phyloP scores from a whole-genome alignment of 2,797 vertebrate genomes.

The Myotis pilosus region DNA sequence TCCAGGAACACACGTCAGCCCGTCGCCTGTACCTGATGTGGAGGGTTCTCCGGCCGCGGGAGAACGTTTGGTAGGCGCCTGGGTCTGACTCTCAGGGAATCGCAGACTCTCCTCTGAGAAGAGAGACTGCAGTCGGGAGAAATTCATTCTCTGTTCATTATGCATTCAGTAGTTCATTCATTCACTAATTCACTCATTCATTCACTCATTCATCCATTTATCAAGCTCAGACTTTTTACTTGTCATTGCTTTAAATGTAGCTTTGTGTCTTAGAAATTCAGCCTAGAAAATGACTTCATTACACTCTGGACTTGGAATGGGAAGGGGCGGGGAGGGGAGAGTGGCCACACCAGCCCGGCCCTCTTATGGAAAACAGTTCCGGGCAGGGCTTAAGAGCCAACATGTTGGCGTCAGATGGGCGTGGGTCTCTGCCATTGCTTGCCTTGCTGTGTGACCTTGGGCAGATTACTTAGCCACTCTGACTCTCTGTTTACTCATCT shows the following conservation, averaged over 20 bases:
- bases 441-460: neutral
- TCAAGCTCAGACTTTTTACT: neutral
- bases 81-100: neutral
- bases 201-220: neutral
- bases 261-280: neutral
- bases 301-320: neutral
- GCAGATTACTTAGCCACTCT: neutral
- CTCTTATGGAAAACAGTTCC: neutral
- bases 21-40: rapidly evolving
- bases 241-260: neutral
- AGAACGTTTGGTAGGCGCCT: neutral
- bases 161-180: neutral
- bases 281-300: neutral
- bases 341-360: neutral
- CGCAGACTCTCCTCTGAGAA: neutral
- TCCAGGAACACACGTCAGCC: neutral
- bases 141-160: neutral
- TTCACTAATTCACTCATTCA: neutral
- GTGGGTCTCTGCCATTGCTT: neutral
- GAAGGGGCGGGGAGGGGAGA: too few species aligned
- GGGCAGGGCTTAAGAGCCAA: neutral
- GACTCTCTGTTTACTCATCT: neutral
- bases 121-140: neutral
- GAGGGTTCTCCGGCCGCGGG: neutral
- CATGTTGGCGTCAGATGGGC: neutral